Conservation (phyloP, 2,888 invertebrate species). For the Invenusta paracnida region DNA sequence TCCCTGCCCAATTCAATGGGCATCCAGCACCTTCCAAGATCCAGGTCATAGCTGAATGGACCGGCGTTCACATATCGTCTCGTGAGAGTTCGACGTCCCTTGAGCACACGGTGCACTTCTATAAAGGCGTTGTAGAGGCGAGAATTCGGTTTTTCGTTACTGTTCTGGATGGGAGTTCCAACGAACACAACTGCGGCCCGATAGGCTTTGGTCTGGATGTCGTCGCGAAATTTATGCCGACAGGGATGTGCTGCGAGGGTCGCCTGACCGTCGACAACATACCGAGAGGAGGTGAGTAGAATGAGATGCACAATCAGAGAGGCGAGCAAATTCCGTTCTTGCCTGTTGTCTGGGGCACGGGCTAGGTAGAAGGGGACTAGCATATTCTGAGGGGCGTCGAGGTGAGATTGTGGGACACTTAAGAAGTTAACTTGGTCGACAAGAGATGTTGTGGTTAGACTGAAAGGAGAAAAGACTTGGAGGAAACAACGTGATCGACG, state of each 20-base stretch:
- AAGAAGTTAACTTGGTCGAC: not conserved
- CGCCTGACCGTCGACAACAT: not conserved
- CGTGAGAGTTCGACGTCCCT: not conserved
- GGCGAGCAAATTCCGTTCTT: not conserved
- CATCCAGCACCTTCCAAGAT: not conserved
- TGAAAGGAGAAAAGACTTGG: not conserved
- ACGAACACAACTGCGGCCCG: conserved; percentile 2
- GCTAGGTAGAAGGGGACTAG: not conserved
- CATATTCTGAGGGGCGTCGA: not conserved
- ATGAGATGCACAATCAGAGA: conserved; percentile 6
- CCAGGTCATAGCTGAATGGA: not conserved
- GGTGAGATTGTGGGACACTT: too few relatives aligned
- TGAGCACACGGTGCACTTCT: not conserved
- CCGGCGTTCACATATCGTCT: not conserved
- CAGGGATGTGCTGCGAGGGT: not conserved
- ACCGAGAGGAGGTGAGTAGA: not conserved
- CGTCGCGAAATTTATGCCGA: not conserved
- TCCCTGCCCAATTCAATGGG: not conserved
- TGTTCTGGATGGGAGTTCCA: not conserved
- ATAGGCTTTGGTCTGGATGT: conserved; percentile 10
- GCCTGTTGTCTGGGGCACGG: not conserved
- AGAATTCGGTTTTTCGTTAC: too few relatives aligned
- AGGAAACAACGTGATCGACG: too few relatives aligned
- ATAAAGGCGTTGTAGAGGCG: not conserved
- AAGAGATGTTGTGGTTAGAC: not conserved